phyloP scores from a whole-genome alignment of 2,797 vertebrate species.

The Pseudochaenichthys georgianus region DNA sequence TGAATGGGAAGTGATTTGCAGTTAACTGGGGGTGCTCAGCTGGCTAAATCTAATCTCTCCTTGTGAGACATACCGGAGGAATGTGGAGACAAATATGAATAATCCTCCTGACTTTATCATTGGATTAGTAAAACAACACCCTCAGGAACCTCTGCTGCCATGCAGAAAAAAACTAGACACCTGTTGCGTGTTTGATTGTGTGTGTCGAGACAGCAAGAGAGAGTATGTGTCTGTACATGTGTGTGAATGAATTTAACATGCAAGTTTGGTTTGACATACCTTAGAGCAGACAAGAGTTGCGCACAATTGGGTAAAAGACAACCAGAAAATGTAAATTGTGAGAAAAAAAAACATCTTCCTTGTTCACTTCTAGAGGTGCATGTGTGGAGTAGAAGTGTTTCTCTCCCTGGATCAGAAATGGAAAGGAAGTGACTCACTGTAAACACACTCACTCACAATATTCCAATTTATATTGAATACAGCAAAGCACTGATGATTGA shows the following conservation, averaged over 20 bases:
- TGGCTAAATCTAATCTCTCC: conserved; percentile 39
- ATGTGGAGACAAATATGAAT: conserved; percentile 55
- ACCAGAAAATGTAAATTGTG: neutral
- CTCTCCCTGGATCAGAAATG: neutral
- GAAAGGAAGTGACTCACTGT: neutral
- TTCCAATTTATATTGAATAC: neutral
- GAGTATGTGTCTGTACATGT: neutral
- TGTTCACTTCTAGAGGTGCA: neutral
- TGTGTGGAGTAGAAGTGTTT: conserved; percentile 4
- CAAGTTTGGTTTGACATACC: neutral
- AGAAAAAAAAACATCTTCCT: neutral
- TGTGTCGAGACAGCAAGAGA: conserved; percentile 12
- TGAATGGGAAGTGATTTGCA: conserved; percentile 70
- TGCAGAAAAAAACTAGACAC: conserved; percentile 52
- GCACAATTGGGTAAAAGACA: neutral
- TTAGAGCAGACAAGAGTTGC: neutral
- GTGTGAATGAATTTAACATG: neutral
- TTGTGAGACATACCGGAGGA: conserved; percentile 39
- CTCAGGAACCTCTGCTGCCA: conserved; percentile 47
- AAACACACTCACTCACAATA: neutral
- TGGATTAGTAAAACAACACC: conserved; percentile 64
- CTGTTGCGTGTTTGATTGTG: conserved; percentile 36
- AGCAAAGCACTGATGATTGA: conserved; percentile 22
- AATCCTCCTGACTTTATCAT: conserved; percentile 67
- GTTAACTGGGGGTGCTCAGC: conserved; percentile 51